Conservation (phyloP, 2,888 invertebrate genomes). For the Pyrocoelia pectoralis region DNA sequence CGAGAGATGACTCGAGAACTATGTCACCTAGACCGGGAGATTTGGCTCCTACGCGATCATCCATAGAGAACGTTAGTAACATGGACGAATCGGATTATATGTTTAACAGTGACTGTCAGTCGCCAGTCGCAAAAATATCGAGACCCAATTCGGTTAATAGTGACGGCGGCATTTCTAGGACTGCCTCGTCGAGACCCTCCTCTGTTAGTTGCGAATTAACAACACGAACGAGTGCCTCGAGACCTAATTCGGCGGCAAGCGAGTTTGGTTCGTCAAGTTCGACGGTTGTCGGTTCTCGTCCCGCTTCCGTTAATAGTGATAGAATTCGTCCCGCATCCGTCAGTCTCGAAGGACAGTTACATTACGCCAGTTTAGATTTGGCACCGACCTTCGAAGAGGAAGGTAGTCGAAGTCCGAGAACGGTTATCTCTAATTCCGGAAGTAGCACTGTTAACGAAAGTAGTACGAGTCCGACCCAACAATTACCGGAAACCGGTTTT, state of each 20-base stretch:
- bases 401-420: slow-evolving; percentile 48
- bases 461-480: slow-evolving; percentile 33
- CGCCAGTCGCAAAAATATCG: slow-evolving; percentile 48
- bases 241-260: slow-evolving; percentile 56
- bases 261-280: slow-evolving; percentile 54
- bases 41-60: slow-evolving; percentile 33
- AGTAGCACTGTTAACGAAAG: slow-evolving; percentile 33
- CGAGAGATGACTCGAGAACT: slow-evolving; percentile 27
- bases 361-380: slow-evolving; percentile 74
- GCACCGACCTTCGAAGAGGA: slow-evolving; percentile 58
- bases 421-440: slow-evolving; percentile 37
- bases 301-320: slow-evolving; percentile 38
- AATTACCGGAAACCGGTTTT: slow-evolving; percentile 59
- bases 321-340: slow-evolving; percentile 47
- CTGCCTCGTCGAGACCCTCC: slow-evolving; percentile 47
- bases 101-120: slow-evolving; percentile 38
- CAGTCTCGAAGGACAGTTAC: slow-evolving; percentile 62
- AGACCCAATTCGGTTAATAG: slow-evolving; percentile 57
- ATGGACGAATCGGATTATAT: slow-evolving; percentile 21
- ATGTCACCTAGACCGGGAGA: slow-evolving; percentile 38
- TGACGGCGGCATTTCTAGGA: too few species aligned
- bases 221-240: slow-evolving; percentile 47
- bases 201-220: slow-evolving; percentile 45
- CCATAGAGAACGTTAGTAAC: slow-evolving; percentile 24
- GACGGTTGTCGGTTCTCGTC: slow-evolving; percentile 51